Conservation (phyloP, 2,888 invertebrate species). For the Scaptomyza polygonia region DNA sequence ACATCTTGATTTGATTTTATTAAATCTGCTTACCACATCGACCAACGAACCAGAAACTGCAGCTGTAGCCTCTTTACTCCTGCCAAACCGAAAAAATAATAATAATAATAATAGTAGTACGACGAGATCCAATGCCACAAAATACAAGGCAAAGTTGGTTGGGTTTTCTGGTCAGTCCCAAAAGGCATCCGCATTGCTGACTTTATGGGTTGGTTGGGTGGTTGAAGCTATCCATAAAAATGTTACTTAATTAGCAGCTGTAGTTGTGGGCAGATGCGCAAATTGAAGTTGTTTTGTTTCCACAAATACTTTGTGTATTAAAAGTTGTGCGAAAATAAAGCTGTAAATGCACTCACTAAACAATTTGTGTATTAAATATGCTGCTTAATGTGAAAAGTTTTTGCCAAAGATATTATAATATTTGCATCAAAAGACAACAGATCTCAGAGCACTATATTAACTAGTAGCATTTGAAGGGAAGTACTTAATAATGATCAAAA, state of each 20-base stretch:
- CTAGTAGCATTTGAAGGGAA: not conserved
- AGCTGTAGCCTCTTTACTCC: slow-evolving; percentile 41
- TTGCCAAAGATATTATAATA: not conserved
- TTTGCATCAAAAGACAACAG: not conserved
- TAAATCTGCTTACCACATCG: slow-evolving; percentile 66
- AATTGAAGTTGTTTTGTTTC: slow-evolving; percentile 19
- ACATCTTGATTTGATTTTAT: slow-evolving; percentile 50
- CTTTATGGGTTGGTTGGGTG: not conserved
- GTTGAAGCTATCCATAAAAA: slow-evolving; percentile 18
- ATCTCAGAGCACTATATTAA: not conserved
- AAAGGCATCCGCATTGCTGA: slow-evolving; percentile 23
- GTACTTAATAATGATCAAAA: not conserved
- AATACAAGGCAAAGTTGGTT: slow-evolving; percentile 22
- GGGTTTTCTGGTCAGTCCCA: slow-evolving; percentile 6
- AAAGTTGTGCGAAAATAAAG: not conserved
- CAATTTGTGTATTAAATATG: slow-evolving; percentile 5
- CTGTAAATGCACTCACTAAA: slow-evolving; percentile 5
- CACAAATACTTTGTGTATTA: slow-evolving; percentile 24
- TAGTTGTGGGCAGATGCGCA: slow-evolving; percentile 18
- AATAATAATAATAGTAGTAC: slow-evolving; percentile 59
- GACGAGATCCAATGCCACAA: slow-evolving; percentile 49
- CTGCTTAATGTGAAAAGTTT: slow-evolving; percentile 10
- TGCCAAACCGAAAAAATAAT: slow-evolving; percentile 6
- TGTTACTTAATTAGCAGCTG: slow-evolving; percentile 46
- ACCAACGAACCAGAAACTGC: slow-evolving; percentile 49